Evolutionary conservation across 1,140 invertebrate species (phyloP).

Genomic region (Drosophila saltans): DNA sequence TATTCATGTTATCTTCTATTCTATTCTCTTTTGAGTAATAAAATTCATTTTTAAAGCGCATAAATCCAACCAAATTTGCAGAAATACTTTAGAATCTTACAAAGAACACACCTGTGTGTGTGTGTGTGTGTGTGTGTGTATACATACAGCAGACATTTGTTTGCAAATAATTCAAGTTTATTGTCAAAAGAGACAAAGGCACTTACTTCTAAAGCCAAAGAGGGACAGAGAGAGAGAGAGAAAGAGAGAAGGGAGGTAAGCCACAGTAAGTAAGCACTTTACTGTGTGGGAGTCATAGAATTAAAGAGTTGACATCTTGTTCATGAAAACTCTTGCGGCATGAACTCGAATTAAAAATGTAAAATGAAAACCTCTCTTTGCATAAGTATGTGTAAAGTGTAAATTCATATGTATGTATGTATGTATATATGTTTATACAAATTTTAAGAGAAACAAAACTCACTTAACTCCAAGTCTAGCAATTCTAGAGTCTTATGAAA

Average conservation of each 20-base stretch:
- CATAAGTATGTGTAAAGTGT: conserved; percentile 31
- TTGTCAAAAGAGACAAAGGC: conserved; percentile 64
- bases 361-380: conserved; percentile 33
- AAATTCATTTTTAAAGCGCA: too few relatives aligned
- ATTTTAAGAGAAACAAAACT: conserved; percentile 7
- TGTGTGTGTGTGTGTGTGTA: too few relatives aligned
- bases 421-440: not conserved
- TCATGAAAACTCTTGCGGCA: conserved; percentile 5
- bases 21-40: too few relatives aligned
- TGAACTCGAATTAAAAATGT: conserved; percentile 5
- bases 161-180: conserved; percentile 70
- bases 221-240: not conserved
- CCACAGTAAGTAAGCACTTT: conserved; percentile 10
- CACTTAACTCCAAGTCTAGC: conserved; percentile 9
- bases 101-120: too few relatives aligned
- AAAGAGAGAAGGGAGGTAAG: conserved; percentile 14
- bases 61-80: too few relatives aligned
- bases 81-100: too few relatives aligned
- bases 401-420: too few relatives aligned
- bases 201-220: not conserved
- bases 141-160: conserved; percentile 40
- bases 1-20: too few relatives aligned
- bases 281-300: not conserved
- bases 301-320: conserved; percentile 6
- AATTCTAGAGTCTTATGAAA: conserved; percentile 1